A percentile compares a stretch with the other conserved stretches of the same genome.
phyloP scores from a whole-genome alignment of 2,888 invertebrate genomes.

The Helobdella robusta region DNA sequence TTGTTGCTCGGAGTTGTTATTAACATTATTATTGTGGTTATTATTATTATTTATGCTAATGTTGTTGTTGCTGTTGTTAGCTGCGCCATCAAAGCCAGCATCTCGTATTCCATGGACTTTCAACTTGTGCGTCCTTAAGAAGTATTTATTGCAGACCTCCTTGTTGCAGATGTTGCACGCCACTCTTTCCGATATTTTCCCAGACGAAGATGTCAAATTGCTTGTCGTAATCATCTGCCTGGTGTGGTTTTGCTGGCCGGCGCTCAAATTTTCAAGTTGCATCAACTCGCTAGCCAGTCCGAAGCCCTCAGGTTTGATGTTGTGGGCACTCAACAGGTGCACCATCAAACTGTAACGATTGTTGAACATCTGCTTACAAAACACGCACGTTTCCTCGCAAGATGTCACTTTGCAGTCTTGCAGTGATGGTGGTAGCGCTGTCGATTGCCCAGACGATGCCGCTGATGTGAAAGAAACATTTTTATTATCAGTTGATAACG shows the following conservation, averaged over 20 bases:
- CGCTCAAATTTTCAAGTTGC: slow-evolving; percentile 22
- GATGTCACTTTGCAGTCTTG: background rate
- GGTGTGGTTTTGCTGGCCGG: background rate
- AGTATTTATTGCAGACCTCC: slow-evolving; percentile 97
- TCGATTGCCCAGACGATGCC: no score
- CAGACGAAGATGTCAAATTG: slow-evolving; percentile 46
- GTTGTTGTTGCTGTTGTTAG: slow-evolving; percentile 10
- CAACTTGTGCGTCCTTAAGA: slow-evolving; percentile 98
- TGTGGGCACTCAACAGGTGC: slow-evolving; percentile 44
- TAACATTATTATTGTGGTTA: slow-evolving; percentile 2
- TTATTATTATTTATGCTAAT: background rate
- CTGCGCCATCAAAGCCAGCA: background rate
- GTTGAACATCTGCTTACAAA: slow-evolving; percentile 67
- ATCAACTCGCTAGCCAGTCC: slow-evolving; percentile 24
- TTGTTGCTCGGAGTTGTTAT: slow-evolving; percentile 26
- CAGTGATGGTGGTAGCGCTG: background rate
- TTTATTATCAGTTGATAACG: background rate
- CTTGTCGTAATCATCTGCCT: slow-evolving; percentile 34
- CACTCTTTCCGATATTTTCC: slow-evolving; percentile 47
- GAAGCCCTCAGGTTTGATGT: slow-evolving; percentile 35
- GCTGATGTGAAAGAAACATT: slow-evolving; percentile 9
- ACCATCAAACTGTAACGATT: slow-evolving; percentile 64
- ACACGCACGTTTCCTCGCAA: slow-evolving; percentile 36
- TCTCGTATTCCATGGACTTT: slow-evolving; percentile 64
- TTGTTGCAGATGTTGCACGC: slow-evolving; percentile 91